phyloP scores from a whole-genome alignment of 2,888 invertebrate species.

The Muschampia plurimacula region DNA sequence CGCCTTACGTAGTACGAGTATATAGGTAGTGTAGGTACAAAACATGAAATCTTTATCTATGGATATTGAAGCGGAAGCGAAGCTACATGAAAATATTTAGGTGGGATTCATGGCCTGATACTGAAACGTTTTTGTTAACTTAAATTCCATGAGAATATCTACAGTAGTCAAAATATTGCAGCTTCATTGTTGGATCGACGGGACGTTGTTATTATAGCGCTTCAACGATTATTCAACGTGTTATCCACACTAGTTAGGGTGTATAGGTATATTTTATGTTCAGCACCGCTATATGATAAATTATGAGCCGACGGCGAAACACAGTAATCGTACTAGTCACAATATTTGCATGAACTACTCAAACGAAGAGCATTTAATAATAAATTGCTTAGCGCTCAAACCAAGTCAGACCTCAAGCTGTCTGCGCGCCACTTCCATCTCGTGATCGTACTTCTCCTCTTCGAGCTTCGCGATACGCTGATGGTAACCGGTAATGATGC shows the following conservation, averaged over 20 bases:
- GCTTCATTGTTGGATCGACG: slow-evolving; percentile 70
- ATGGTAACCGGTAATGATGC: slow-evolving; percentile 92
- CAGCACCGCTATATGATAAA: slow-evolving; percentile 69
- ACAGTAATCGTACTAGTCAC: slow-evolving; percentile 80
- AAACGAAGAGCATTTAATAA: slow-evolving; percentile 74
- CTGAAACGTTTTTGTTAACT: slow-evolving; percentile 70
- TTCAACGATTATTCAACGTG: slow-evolving; percentile 65
- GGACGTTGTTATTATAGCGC: slow-evolving; percentile 80
- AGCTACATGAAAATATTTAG: slow-evolving; percentile 73
- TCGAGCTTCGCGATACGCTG: slow-evolving; percentile 93
- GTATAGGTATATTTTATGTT: slow-evolving; percentile 70
- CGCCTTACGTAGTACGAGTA: slow-evolving; percentile 60
- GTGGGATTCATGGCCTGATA: slow-evolving; percentile 68
- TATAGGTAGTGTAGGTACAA: slow-evolving; percentile 61
- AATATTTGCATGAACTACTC: slow-evolving; percentile 80
- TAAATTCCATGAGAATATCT: slow-evolving; percentile 71
- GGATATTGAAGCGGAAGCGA: slow-evolving; percentile 79
- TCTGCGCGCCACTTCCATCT: slow-evolving; percentile 98
- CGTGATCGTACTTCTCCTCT: slow-evolving; percentile 98
- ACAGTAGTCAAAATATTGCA: slow-evolving; percentile 67
- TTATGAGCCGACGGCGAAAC: slow-evolving; percentile 79
- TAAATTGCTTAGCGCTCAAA: slow-evolving; percentile 70
- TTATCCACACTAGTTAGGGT: slow-evolving; percentile 83
- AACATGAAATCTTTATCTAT: slow-evolving; percentile 59
- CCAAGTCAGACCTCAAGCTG: slow-evolving; percentile 95